phyloP scores from a whole-genome alignment of 2,113 vertebrate genomes.

The Alectura lathami region DNA sequence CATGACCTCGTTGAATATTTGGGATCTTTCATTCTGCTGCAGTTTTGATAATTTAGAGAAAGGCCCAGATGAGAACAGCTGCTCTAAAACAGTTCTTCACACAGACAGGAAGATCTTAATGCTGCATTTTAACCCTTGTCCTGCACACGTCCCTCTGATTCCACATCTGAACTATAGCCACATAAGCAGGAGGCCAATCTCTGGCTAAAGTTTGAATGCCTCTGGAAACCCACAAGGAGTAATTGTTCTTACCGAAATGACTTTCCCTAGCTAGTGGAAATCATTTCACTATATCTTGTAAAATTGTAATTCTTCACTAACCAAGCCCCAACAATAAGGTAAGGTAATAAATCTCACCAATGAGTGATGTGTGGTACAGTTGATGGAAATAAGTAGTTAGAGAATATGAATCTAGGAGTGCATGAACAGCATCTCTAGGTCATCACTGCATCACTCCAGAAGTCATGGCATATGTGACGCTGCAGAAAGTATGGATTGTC shows the following conservation, averaged over 20 bases:
- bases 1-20: not conserved
- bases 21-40: not conserved
- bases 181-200: not conserved
- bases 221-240: slow-evolving; percentile 13
- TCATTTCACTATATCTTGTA: not conserved
- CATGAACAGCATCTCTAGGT: not conserved
- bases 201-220: not conserved
- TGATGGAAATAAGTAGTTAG: not conserved
- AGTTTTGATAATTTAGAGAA: not conserved
- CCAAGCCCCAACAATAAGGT: not conserved
- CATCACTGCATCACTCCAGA: not conserved
- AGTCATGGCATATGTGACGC: not conserved
- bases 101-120: not conserved
- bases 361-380: not conserved
- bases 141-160: not conserved
- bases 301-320: not conserved
- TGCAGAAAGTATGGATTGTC: not conserved
- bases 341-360: slow-evolving; percentile 13
- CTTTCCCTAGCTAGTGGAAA: not conserved
- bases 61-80: not conserved
- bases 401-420: not conserved
- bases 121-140: not conserved
- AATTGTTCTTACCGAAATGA: slow-evolving; percentile 15
- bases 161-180: not conserved
- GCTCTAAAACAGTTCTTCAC: not conserved